Base-by-base conservation (phyloP, 2,113 vertebrate species). In the Setophaga petechia region DNA sequence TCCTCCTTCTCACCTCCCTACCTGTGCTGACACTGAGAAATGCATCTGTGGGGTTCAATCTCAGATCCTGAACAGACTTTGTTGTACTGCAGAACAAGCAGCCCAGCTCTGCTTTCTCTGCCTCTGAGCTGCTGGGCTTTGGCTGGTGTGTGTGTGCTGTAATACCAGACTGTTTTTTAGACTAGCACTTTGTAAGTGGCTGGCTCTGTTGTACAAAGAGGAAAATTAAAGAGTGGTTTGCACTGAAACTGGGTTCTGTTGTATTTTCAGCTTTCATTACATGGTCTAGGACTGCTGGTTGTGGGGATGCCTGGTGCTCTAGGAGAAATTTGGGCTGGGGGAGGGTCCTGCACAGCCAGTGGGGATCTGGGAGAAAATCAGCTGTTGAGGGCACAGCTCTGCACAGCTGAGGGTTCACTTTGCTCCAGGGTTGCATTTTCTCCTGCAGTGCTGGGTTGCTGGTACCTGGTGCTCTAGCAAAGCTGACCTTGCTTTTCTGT, bases 181-280 rank as follows among this genome's bases (percentile, higher is more conserved):
- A 95, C 93, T 95, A 94, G 96, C 95, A 95, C 97, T 97, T 97
- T 97, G 92, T 96, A 90, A 97, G 88, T 94, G 93, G 75, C 94
- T 97, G 93, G 95, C 94, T 97, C 92, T 97, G 27, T 94, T 97
- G 95, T 97, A 96, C 78, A 94, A 96, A 96, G 83, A 86, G 54
- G 84, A 95, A 97, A 84, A 97, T 97, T 96, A 97, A 97, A 96
- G 91, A 95, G 90, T 95, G 96, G 94, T 97, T 97, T 97, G 97
- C 96, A 97, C 93, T 96, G 93, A 96, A 94, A 81, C 67, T 77
- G 94, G 43, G 11, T 69, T 93, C 49, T 84, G 69, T 93, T 84
- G 10, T 95, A 8, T 79, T 91, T 93, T 83, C n/a, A 31, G 20
- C 57, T 90, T 78, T 55, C 3, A 0, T 63, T 74, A 22, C 0